Evolutionary conservation across 2,888 invertebrate species (phyloP), one percentile per base, ranked within the genome.

Genomic region (Leptinotarsa tumamoca): DNA sequence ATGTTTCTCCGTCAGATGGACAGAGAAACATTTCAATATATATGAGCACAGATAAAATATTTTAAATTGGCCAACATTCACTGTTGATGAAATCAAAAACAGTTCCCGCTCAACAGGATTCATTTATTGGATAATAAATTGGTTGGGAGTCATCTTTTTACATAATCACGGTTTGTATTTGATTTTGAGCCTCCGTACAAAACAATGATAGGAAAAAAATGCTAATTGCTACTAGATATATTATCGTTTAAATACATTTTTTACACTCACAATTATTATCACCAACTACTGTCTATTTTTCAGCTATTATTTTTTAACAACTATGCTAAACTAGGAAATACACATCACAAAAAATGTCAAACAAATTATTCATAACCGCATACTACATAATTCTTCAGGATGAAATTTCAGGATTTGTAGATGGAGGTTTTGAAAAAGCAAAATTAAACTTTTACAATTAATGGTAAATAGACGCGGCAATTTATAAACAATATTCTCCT

Each of bases 191-290:
- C 4, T 33, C 61, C 33, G 17, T 58, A 58, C 56, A 49, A 49
- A 49, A 58, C 56, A 43, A 56, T 70, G 68, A 73, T 73, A 67
- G 68, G 67, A 71, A 71, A 74, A 63, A 74, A 71, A 67, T 74
- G 50, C 71, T 68, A 74, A 71, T 69, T 69, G 61, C 71, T 74
- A 74, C 70, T 74, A 68, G 67, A 71, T 78, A 78, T 78, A 78
- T 78, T 78, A 77, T 77, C 69, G 71, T 77, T 79, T 75, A 79
- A 78, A 77, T 75, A 77, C 75, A 75, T 77, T 78, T 79, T 43
- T 77, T 79, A 79, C 79, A 79, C 77, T 79, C 79, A 79, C 79
- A 79, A 79, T 79, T 79, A 78, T 76, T 78, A 79, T 79, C 79
- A 79, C 77, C 77, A 77, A 77, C 79, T 79, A 79, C 76, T 70